These are phyloP conservation scores for Amphiprion ocellaris DNA, from an alignment of 2,113 vertebrate species.

Conservation along the genomic window DNA sequence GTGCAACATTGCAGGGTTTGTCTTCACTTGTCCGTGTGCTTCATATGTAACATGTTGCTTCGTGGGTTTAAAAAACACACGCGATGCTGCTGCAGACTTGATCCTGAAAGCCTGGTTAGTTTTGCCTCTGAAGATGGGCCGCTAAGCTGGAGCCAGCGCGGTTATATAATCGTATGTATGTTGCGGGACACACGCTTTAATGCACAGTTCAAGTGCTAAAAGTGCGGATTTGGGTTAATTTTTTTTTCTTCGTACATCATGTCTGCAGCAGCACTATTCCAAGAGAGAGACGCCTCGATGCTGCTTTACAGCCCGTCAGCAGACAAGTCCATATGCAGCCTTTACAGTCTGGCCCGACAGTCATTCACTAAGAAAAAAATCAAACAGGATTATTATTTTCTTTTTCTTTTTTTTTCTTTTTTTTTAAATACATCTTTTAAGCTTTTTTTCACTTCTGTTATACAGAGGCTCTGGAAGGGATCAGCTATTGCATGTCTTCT, in stretches of 20 bases:
- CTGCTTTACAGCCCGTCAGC: conserved; percentile 38
- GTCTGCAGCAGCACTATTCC: conserved; percentile 31
- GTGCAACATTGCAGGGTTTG: background rate
- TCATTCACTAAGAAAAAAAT: conserved; percentile 12
- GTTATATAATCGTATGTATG: conserved; percentile 67
- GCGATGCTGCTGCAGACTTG: conserved; percentile 17
- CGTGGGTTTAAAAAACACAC: background rate
- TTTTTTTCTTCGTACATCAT: conserved; percentile 6
- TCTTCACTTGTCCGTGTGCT: background rate
- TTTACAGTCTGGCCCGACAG: conserved; percentile 21
- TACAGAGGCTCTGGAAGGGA: conserved; percentile 27
- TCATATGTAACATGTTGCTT: conserved; percentile 14
- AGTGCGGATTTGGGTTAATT: conserved; percentile 60
- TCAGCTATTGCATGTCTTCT: conserved; percentile 32
- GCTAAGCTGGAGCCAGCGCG: conserved; percentile 31
- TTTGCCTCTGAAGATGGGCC: conserved; percentile 14
- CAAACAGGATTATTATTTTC: conserved; percentile 39
- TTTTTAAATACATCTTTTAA: conserved; percentile 49
- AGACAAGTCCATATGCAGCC: background rate
- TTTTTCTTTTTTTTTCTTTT: no score
- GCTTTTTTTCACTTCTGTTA: conserved; percentile 36
- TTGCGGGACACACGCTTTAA: conserved; percentile 61
- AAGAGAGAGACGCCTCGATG: background rate
- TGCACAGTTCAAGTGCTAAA: conserved; percentile 69
- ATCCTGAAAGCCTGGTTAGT: conserved; percentile 28